Conservation (phyloP, 2,113 vertebrate species). For the Chloropsis cyanopogon region DNA sequence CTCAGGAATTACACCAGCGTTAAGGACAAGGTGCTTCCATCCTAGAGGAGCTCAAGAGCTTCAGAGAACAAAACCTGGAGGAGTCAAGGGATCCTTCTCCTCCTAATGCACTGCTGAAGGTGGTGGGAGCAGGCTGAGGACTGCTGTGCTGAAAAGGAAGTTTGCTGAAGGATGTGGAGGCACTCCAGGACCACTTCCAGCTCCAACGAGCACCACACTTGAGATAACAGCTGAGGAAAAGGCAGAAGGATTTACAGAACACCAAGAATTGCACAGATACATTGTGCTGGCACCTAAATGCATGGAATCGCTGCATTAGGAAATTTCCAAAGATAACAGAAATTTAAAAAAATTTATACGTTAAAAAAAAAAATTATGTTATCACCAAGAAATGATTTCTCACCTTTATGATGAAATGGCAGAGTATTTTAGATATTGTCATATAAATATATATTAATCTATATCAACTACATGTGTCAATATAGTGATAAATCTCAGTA, state of each 20-base stretch:
- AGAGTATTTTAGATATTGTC: neutral
- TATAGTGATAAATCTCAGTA: neutral
- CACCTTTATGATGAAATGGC: neutral
- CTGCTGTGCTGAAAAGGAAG: fast-evolving
- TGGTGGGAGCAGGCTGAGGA: neutral
- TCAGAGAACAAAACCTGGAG: neutral
- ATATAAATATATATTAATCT: neutral
- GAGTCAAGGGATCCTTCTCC: neutral
- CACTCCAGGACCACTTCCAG: neutral
- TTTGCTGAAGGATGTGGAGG: neutral
- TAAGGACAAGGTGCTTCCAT: neutral
- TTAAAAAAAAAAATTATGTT: neutral
- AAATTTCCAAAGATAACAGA: neutral
- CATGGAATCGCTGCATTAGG: fast-evolving
- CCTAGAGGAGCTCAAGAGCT: neutral
- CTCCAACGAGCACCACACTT: neutral
- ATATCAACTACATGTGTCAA: neutral
- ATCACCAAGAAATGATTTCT: neutral
- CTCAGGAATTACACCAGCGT: fast-evolving
- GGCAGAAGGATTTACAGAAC: neutral
- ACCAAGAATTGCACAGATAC: neutral
- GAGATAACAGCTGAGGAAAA: neutral
- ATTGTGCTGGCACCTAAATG: neutral
- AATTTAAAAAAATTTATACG: neutral
- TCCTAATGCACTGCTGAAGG: neutral